Percentiles rank a stretch among this genome's conserved stretches.
Evolutionary conservation across 2,113 vertebrate species (phyloP).

Genomic region (Phocoena phocoena): DNA sequence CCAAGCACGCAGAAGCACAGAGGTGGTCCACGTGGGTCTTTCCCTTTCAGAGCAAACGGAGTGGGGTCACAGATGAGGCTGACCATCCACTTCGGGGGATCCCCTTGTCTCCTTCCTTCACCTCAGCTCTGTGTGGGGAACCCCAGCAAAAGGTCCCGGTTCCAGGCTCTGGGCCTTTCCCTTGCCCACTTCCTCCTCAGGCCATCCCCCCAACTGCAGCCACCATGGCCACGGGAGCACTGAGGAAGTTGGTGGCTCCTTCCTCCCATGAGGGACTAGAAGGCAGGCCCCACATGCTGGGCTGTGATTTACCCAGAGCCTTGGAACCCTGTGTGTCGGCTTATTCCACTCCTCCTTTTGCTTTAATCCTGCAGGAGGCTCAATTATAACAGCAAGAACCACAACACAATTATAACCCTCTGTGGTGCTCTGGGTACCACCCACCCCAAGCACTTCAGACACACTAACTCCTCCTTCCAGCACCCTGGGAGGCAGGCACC

Average conservation of each 20-base stretch:
- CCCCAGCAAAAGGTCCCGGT: background rate
- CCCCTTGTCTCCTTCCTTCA: background rate
- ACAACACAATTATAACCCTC: too few relatives aligned
- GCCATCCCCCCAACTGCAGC: background rate
- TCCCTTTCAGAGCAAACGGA: background rate
- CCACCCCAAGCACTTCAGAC: background rate
- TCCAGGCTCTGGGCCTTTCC: slow-evolving; percentile 27
- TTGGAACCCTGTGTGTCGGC: background rate
- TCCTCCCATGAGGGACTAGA: too few relatives aligned
- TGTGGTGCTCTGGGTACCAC: too few relatives aligned
- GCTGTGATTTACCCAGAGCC: background rate
- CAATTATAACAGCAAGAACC: background rate
- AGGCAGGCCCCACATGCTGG: rapidly evolving
- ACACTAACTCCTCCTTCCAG: background rate
- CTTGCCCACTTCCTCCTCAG: slow-evolving; percentile 47
- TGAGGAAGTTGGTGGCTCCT: background rate
- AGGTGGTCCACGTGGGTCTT: background rate
- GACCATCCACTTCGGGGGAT: background rate
- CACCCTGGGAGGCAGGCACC: too few relatives aligned
- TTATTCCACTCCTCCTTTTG: background rate
- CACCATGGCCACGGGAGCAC: background rate
- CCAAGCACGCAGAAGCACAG: background rate
- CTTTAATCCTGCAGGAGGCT: background rate
- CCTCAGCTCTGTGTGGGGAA: slow-evolving; percentile 23
- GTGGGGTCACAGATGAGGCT: background rate